Base-by-base conservation (phyloP, 2,113 vertebrate genomes). In the Litocranius walleri region DNA sequence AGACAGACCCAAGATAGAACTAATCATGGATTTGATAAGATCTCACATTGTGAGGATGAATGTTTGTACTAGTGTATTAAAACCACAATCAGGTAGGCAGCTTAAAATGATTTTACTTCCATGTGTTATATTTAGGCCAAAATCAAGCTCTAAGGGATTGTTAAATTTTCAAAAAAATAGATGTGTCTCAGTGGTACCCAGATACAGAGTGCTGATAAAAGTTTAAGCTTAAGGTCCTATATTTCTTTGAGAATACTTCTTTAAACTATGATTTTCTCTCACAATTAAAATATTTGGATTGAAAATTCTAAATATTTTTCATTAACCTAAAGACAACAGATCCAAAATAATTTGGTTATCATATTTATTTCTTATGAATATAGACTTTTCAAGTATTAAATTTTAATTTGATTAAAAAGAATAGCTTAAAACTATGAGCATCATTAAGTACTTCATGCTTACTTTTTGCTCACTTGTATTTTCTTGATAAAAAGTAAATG, bases 321-420 rank as follows among this genome's bases (percentile, higher is more conserved):
- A 94, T 33, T 84, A 95, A 64, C 27, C n/a, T 74, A 98, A 98
- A 98, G 67, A 15, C 61, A 98, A 90, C 10, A 3, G 88, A 97
- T 95, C 48, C 85, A 83, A 92, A 96, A 45, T 80, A 81, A 61
- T 11, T 62, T 10, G 80, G 62, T 78, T 54, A 92, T 59, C 83
- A 90, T 52, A 83, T 23, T 19, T 95, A 97, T 91, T 94, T 23
- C 87, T 95, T 59, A 91, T 96, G 43, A 80, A 82, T 71, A 71
- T 23, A 29, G 13, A 71, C 62, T 96, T 90, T 57, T 96, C 52
- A 80, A 90, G 67, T 95, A 98, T 17, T 36, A 74, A 17, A 80
- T 84, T 90, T 86, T 94, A 96, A 96, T 97, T 92, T 92, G 1
- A 88, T 95, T 88, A 36, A 9, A 81, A 87, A 96, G 40, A 3